Evolutionary conservation across 2,113 vertebrate genomes (phyloP).

Genomic region (pig (Sus scrofa)): T2T-Sscrofa CM000812.6:210166501-210167000

Average conservation of each 20-base stretch:
- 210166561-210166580: background rate
- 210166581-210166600: background rate
- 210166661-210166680: background rate
- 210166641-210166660: background rate
- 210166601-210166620: background rate
- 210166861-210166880: background rate
- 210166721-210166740: background rate
- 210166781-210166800: background rate
- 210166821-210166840: background rate
- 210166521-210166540: background rate
- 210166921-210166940: background rate
- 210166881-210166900: background rate
- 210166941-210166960: background rate
- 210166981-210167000: slow-evolving; percentile 9
- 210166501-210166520: background rate
- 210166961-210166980: background rate
- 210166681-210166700: background rate
- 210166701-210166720: background rate
- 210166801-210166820: background rate
- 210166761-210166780: background rate
- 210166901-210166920: background rate
- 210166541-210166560: background rate
- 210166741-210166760: background rate
- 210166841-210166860: slow-evolving; percentile 11
- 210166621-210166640: background rate